These are phyloP conservation scores for Helogale parvula DNA, from an alignment of 2,113 vertebrate genomes.

Conservation along the genomic window DNA sequence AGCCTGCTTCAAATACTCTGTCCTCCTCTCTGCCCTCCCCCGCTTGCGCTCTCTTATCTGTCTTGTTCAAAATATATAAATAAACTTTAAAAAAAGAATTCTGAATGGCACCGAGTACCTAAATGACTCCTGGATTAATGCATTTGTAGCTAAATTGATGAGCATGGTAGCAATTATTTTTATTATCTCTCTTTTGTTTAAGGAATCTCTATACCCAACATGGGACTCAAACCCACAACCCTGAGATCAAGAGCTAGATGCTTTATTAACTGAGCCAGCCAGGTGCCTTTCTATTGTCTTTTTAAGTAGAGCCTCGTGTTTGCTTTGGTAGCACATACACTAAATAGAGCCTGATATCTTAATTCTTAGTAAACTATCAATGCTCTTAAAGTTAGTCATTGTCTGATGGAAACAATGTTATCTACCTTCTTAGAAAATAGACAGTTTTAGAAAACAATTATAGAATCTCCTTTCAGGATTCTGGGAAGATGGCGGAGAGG, in stretches of 20 bases:
- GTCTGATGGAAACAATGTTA: background rate
- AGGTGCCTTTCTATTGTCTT: background rate
- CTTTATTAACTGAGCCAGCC: background rate
- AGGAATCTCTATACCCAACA: background rate
- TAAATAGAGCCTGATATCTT: background rate
- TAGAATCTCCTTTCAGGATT: too few relatives aligned
- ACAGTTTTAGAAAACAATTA: background rate
- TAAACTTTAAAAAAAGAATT: background rate
- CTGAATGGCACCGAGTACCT: background rate
- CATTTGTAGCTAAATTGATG: background rate
- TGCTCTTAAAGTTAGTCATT: slow-evolving; percentile 20
- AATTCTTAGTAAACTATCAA: slow-evolving; percentile 26
- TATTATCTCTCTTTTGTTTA: background rate
- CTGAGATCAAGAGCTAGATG: background rate
- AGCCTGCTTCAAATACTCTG: too few relatives aligned
- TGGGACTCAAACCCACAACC: background rate
- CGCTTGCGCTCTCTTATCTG: too few relatives aligned
- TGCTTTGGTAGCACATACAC: too few relatives aligned
- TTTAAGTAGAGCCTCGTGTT: background rate
- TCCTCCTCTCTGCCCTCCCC: too few relatives aligned
- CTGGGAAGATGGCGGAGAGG: too few relatives aligned
- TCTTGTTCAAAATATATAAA: too few relatives aligned
- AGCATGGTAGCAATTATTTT: background rate
- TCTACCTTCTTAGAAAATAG: slow-evolving; percentile 7
- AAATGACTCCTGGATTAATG: background rate